Conservation (phyloP, 2,888 invertebrate species). For the Balanococcus diminutus region DNA sequence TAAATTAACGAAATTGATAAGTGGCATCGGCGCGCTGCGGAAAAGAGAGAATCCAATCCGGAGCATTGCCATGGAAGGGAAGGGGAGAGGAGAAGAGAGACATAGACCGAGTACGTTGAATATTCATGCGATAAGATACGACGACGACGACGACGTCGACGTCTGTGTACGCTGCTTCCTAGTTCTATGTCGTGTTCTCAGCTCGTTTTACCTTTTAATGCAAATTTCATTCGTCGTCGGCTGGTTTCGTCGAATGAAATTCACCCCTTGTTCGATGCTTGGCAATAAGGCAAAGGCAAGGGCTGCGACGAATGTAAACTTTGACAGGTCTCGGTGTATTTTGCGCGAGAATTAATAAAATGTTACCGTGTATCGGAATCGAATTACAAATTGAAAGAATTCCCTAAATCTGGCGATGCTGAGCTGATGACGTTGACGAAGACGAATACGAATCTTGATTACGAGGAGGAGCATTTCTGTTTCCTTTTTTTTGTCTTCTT, state of each 20-base stretch:
- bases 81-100: background rate
- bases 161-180: background rate
- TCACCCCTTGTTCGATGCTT: conserved; percentile 1
- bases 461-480: background rate
- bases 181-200: background rate
- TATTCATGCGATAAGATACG: conserved; percentile 18
- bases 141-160: background rate
- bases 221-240: background rate
- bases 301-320: background rate
- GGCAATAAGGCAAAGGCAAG: background rate
- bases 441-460: background rate
- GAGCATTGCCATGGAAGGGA: background rate
- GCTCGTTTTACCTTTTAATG: conserved; percentile 31
- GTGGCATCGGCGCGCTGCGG: conserved; percentile 4
- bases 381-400: conserved; percentile 1
- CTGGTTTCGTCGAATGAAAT: conserved; percentile 29
- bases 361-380: background rate
- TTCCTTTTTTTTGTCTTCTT: background rate
- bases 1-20: conserved; percentile 42
- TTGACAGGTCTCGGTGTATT: background rate
- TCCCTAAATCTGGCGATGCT: too few relatives aligned
- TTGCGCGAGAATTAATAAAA: conserved; percentile 28
- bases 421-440: background rate
- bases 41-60: conserved; percentile 33
- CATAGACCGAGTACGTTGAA: background rate